Evolutionary conservation across 2,888 invertebrate species (phyloP), one percentile per base, ranked within the genome.

Genomic region (Hofmannophila pseudospretella): DNA sequence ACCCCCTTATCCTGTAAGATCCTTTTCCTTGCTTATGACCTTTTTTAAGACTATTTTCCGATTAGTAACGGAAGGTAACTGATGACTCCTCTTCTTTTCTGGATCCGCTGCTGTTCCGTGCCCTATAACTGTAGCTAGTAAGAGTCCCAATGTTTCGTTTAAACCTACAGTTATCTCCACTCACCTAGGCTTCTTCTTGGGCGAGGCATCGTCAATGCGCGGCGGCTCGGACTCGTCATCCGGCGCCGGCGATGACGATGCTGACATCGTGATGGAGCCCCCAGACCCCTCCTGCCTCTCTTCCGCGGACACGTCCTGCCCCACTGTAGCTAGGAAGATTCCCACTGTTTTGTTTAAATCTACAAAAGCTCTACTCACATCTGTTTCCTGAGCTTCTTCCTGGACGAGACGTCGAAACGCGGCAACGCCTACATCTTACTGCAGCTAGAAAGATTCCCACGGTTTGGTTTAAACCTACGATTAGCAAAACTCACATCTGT

Each of bases 101-200:
- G n/a, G n/a, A n/a, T n/a, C n/a, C n/a, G n/a, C n/a, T n/a, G n/a
- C n/a, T n/a, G n/a, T n/a, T n/a, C n/a, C n/a, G n/a, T n/a, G n/a
- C n/a, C n/a, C n/a, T n/a, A n/a, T n/a, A n/a, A n/a, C n/a, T n/a
- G n/a, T n/a, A n/a, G n/a, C n/a, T n/a, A n/a, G n/a, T n/a, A n/a
- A n/a, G n/a, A n/a, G n/a, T n/a, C n/a, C n/a, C n/a, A n/a, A n/a
- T n/a, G n/a, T n/a, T n/a, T n/a, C n/a, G n/a, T n/a, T n/a, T n/a
- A n/a, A n/a, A n/a, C n/a, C n/a, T n/a, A n/a, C n/a, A n/a, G n/a
- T n/a, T n/a, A n/a, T n/a, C n/a, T n/a, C n/a, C n/a, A n/a, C n/a
- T n/a, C n/a, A 96, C 95, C 97, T 88, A 0, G 97, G 95, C 64
- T 97, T 97, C 75, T 98, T 98, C 40, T 97, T 88, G 0, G 97